Evolutionary conservation across 2,888 invertebrate species (phyloP), one percentile per base, ranked within the genome.

Genomic region (Miltochrista miniata): DNA sequence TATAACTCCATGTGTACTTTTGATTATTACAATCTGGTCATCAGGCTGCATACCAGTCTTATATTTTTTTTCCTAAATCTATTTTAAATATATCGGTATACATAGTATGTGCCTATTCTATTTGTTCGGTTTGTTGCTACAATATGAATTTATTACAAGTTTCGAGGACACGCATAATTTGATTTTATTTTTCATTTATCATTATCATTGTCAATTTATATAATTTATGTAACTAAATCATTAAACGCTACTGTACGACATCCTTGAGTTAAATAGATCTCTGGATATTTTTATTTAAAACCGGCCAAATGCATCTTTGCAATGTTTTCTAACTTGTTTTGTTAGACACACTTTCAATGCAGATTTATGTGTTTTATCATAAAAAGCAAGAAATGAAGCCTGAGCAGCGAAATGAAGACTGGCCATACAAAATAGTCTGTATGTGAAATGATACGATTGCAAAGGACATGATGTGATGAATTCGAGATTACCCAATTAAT

Each of bases 371-470:
- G 51, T 54, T 53, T 51, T 59, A 54, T 65, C 42, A 67, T 70
- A 69, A 68, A 48, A 66, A 59, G 66, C 64, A 59, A 61, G 33
- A 54, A 56, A 57, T 59, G 64, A 57, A 52, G 43, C 55, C 36
- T 44, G 45, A 34, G 24, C 46, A 44, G 43, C 52, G 38, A 56
- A 44, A 60, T 57, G 68, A 61, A 55, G 54, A 65, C 81, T 79
- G 86, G 90, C 90, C 90, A 90, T 83, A 90, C 90, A 87, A 90
- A 85, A 79, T 85, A 89, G 90, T 91, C 88, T 79, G 72, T 63
- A 57, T 56, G 72, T 76, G 74, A 67, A 69, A 66, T 71, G 66
- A 71, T 68, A 65, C 64, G 68, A 74, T 75, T 70, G 68, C 62
- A 70, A 74, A 72, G 68, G 66, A 74, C 69, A 71, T 48, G 51